Percentiles rank a stretch among this genome's conserved stretches.
phyloP scores from a whole-genome alignment of 1,140 invertebrate species.

The Coboldia fuscipes region DNA sequence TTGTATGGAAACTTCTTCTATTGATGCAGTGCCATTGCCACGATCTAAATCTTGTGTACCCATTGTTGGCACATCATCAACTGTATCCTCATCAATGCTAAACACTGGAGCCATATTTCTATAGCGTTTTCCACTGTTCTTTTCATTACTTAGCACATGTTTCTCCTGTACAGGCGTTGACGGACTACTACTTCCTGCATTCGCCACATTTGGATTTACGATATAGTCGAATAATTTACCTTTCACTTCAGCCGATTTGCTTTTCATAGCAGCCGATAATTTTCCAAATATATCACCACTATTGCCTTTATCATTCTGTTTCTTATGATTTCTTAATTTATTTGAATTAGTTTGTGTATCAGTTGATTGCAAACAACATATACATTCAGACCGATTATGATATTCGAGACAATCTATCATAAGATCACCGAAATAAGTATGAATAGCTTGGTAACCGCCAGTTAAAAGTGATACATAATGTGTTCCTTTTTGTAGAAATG shows the following conservation, averaged over 20 bases:
- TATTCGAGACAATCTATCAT: constrained; percentile 58
- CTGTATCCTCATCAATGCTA: constrained; percentile 84
- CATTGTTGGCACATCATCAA: constrained; percentile 27
- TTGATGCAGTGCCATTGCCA: constrained; percentile 18
- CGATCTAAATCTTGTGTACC: constrained; percentile 9
- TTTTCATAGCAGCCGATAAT: constrained; percentile 58
- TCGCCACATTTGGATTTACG: constrained; percentile 45
- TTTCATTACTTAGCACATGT: constrained; percentile 53
- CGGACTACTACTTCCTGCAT: constrained; percentile 6
- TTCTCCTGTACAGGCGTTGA: constrained; percentile 25
- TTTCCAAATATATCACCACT: constrained; percentile 51
- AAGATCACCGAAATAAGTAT: constrained; percentile 63
- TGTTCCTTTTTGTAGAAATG: constrained; percentile 86
- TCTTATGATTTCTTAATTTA: background rate
- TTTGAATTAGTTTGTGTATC: constrained; percentile 22
- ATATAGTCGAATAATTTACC: constrained; percentile 88
- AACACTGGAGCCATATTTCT: constrained; percentile 82
- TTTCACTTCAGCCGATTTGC: constrained; percentile 81
- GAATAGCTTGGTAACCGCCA: constrained; percentile 80
- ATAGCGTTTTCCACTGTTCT: constrained; percentile 71
- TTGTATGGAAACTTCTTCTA: constrained; percentile 22
- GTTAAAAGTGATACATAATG: constrained; percentile 80
- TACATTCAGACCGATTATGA: constrained; percentile 54
- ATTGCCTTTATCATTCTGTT: constrained; percentile 14
- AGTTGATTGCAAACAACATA: constrained; percentile 42